Evolutionary conservation across 2,113 vertebrate genomes (phyloP).

Genomic region (Leptobrachium leishanense): DNA sequence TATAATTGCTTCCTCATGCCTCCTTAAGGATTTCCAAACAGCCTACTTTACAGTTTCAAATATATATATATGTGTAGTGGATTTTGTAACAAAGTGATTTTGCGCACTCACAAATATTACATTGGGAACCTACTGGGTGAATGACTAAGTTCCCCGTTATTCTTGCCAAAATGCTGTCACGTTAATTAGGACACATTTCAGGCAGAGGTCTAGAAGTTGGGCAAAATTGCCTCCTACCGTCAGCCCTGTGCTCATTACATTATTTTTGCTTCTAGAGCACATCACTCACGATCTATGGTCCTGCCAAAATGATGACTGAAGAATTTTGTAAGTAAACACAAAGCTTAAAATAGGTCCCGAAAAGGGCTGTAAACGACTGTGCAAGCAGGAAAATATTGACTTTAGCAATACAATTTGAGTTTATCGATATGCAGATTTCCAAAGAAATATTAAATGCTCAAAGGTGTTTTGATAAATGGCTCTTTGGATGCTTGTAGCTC

Average conservation of each 20-base stretch:
- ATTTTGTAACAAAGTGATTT: too few relatives aligned
- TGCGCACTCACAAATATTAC: slow-evolving; percentile 18
- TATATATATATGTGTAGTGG: neutral
- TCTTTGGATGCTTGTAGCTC: too few relatives aligned
- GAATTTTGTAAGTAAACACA: slow-evolving; percentile 33
- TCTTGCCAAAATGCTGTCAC: slow-evolving; percentile 43
- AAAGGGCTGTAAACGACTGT: neutral
- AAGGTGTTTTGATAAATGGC: too few relatives aligned
- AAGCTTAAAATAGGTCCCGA: slow-evolving; percentile 17
- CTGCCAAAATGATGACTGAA: slow-evolving; percentile 39
- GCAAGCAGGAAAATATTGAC: neutral
- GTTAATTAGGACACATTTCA: slow-evolving; percentile 49
- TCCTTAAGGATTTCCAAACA: neutral
- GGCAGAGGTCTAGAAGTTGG: slow-evolving; percentile 42
- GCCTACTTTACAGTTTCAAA: neutral
- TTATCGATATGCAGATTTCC: too few relatives aligned
- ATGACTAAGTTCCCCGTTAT: slow-evolving; percentile 29
- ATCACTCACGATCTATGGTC: slow-evolving; percentile 38
- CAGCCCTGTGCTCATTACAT: slow-evolving; percentile 42
- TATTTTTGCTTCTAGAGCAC: slow-evolving; percentile 10
- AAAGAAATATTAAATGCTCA: too few relatives aligned
- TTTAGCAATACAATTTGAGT: too few relatives aligned
- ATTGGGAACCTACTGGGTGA: slow-evolving; percentile 23
- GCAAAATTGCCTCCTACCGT: slow-evolving; percentile 34
- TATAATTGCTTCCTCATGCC: neutral